Base-by-base conservation (phyloP, 92 coral and sea anemone genomes). In the Paramuricea clavata region DNA sequence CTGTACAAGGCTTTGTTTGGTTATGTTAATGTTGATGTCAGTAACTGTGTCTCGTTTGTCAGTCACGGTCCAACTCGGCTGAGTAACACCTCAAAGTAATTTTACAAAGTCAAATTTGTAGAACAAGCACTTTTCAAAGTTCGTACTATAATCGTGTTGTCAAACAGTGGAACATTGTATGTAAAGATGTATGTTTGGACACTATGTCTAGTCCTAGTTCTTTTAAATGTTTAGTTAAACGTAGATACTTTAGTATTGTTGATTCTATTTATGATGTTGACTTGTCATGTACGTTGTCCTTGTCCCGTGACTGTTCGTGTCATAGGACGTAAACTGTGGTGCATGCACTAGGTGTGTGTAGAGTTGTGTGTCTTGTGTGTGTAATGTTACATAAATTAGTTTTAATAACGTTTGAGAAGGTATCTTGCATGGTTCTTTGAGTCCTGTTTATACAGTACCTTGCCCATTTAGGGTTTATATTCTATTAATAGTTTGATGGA, bases 1-100 rank as follows among this genome's bases (percentile, higher is more conserved):
- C 69, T 88, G 23, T 82, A 88, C 52, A 88, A 82, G 85, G 81
- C 74, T 35, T 11, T 65, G 72, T 82, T 79, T 81, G 87, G 91
- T 71, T 57, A 65, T 87, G 74, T 68, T 19, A 77, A 70, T 76
- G 71, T 81, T 68, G 79, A 59, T 64, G 71, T 49, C 41, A 26
- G 41, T 26, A 65, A 65, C 33, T 32, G 16, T 32, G 72, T 65
- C 16, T 26, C 33, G 33, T 57, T 57, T 57, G 67, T 57, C 67
- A 72, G 69, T 26, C 42, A 77, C 65, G 33, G 43, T 23, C 69
- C 78, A 32, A 59, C 84, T 79, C 73, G 84, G 36, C 71, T 79
- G 13, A 79, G 84, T 35, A 32, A 59, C 43, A 59, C 84, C 60
- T 77, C 82, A 11, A 44, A 25, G 27, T 42, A 76, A 49, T 49